phyloP scores from a whole-genome alignment of 2,888 invertebrate genomes.

The Germaria angustata region DNA sequence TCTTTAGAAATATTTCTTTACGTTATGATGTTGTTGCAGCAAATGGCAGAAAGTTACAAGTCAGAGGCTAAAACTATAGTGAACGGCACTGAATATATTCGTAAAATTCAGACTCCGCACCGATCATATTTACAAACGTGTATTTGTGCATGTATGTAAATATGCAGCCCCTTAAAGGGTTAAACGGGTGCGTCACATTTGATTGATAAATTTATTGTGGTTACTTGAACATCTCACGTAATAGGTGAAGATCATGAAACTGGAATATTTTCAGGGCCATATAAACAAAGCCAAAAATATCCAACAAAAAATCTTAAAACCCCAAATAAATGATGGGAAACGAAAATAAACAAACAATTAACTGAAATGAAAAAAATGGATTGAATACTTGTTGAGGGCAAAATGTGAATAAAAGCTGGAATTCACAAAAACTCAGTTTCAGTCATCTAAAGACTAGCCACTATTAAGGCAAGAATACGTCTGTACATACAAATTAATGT shows the following conservation, averaged over 20 bases:
- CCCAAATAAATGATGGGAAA: slow-evolving; percentile 61
- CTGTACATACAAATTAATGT: neutral
- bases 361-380: slow-evolving; percentile 1
- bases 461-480: slow-evolving; percentile 21
- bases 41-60: no score
- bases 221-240: slow-evolving; percentile 40
- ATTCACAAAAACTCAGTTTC: slow-evolving; percentile 30
- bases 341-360: slow-evolving; percentile 21
- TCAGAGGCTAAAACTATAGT: no score
- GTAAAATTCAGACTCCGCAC: no score
- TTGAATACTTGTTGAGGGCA: neutral
- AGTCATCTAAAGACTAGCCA: slow-evolving; percentile 47
- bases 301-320: slow-evolving; percentile 64
- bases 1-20: no score
- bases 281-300: slow-evolving; percentile 1
- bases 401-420: slow-evolving; percentile 39
- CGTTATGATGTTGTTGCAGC: no score
- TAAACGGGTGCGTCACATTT: slow-evolving; percentile 49
- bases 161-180: no score
- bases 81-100: no score
- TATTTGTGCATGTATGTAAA: no score
- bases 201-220: slow-evolving; percentile 60
- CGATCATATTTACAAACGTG: no score
- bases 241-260: slow-evolving; percentile 68
- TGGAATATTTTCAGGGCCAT: slow-evolving; percentile 77